A percentile compares a stretch with the other conserved stretches of the same genome.
Conservation (phyloP, 2,113 vertebrate species). For the Naja naja region DNA sequence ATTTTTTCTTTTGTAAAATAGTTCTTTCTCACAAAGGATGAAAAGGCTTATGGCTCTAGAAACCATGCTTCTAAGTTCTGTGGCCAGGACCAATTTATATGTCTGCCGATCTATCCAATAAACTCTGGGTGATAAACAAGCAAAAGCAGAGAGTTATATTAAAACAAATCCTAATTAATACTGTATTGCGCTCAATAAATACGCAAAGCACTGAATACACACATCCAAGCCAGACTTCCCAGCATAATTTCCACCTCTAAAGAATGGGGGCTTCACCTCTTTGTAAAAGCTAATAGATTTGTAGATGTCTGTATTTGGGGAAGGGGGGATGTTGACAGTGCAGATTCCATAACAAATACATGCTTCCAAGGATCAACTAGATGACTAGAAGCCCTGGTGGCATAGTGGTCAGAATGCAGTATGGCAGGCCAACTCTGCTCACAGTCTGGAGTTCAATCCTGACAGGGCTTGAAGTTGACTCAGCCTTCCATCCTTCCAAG, state of each 20-base stretch:
- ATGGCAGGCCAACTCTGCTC: too few species aligned
- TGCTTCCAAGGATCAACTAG: background rate
- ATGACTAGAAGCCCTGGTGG: too few species aligned
- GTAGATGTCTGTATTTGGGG: background rate
- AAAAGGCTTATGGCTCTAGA: background rate
- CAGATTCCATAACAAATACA: background rate
- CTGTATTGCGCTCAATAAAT: background rate
- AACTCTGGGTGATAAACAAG: background rate
- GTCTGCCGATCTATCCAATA: background rate
- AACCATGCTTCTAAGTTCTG: background rate
- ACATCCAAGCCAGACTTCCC: background rate
- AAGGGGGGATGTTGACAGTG: background rate
- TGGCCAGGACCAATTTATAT: background rate
- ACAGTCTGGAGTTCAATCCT: too few species aligned
- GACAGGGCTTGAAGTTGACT: too few species aligned
- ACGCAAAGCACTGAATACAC: background rate
- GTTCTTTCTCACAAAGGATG: background rate
- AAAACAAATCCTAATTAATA: background rate
- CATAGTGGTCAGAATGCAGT: too few species aligned
- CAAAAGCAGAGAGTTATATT: background rate
- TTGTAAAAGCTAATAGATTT: background rate
- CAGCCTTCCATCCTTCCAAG: too few species aligned
- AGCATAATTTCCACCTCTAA: background rate
- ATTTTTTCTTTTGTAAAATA: background rate
- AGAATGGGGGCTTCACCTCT: background rate